Evolutionary conservation across 2,888 invertebrate species (phyloP).

Genomic region (Lasioglossum malachurum): DNA sequence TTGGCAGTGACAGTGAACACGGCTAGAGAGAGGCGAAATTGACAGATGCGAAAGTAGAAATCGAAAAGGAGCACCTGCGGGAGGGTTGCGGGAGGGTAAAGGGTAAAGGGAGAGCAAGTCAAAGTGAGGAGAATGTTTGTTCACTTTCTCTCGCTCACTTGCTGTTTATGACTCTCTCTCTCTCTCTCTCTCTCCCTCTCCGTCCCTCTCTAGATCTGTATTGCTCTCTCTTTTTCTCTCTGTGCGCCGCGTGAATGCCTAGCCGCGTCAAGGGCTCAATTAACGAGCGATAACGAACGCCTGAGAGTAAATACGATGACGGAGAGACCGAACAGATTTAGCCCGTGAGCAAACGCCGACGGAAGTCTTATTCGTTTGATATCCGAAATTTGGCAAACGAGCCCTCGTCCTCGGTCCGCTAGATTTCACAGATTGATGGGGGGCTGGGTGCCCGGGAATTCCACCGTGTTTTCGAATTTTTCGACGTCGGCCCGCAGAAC

Average conservation of each 20-base stretch:
- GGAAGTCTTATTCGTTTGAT: slow-evolving; percentile 64
- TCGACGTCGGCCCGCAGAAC: not conserved
- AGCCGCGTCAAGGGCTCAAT: slow-evolving; percentile 77
- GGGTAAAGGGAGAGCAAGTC: slow-evolving; percentile 20
- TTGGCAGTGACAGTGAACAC: slow-evolving; percentile 62
- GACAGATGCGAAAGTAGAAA: slow-evolving; percentile 39
- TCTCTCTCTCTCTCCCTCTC: slow-evolving; percentile 27
- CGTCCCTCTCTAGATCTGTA: not conserved
- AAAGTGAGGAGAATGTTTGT: slow-evolving; percentile 43
- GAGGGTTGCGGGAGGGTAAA: not conserved
- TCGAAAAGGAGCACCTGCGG: slow-evolving; percentile 29
- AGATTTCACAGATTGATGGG: slow-evolving; percentile 36
- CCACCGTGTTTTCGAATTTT: slow-evolving; percentile 9
- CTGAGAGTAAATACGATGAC: slow-evolving; percentile 70
- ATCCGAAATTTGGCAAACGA: slow-evolving; percentile 44
- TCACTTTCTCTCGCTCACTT: slow-evolving; percentile 27
- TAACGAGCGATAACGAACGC: slow-evolving; percentile 79
- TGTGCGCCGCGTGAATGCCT: slow-evolving; percentile 62
- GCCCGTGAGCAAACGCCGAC: slow-evolving; percentile 47
- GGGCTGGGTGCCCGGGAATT: not conserved
- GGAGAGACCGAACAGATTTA: slow-evolving; percentile 52
- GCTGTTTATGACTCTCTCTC: not conserved
- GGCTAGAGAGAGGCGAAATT: slow-evolving; percentile 36
- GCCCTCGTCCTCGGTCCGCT: slow-evolving; percentile 15
- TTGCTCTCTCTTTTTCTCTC: slow-evolving; percentile 11